phyloP scores from a whole-genome alignment of 1,140 invertebrate species.

The Araneus ventricosus region DNA sequence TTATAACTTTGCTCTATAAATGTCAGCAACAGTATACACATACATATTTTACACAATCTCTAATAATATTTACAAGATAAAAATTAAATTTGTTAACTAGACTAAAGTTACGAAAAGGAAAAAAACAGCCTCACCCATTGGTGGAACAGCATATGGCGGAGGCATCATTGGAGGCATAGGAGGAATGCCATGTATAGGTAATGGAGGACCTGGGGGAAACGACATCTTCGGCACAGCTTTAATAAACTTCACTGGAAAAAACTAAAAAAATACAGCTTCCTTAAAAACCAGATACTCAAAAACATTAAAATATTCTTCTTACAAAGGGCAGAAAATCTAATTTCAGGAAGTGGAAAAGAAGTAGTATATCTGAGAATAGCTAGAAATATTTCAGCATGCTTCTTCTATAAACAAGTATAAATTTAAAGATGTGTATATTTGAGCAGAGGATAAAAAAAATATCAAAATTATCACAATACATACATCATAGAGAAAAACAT shows the following conservation, averaged over 20 bases:
- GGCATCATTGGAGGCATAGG: slow-evolving; percentile 79
- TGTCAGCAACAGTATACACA: no score
- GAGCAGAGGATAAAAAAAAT: no score
- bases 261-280: slow-evolving; percentile 40
- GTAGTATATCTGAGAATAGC: neutral
- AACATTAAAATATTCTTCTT: neutral
- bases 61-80: neutral
- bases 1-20: no score
- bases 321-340: neutral
- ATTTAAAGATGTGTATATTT: no score
- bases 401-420: no score
- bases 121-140: slow-evolving; percentile 78
- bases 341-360: neutral
- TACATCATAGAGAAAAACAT: no score
- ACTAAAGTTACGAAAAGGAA: neutral
- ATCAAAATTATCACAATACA: no score
- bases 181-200: slow-evolving; percentile 79
- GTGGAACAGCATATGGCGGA: slow-evolving; percentile 79
- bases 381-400: neutral
- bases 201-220: slow-evolving; percentile 79
- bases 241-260: slow-evolving; percentile 75
- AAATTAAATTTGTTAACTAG: neutral
- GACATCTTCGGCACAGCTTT: slow-evolving; percentile 78
- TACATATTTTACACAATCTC: neutral
- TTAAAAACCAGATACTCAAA: neutral